Percentiles rank a stretch among this genome's conserved stretches.
Evolutionary conservation across 2,888 invertebrate species (phyloP).

Genomic region (Caenorhabditis japonica): DNA sequence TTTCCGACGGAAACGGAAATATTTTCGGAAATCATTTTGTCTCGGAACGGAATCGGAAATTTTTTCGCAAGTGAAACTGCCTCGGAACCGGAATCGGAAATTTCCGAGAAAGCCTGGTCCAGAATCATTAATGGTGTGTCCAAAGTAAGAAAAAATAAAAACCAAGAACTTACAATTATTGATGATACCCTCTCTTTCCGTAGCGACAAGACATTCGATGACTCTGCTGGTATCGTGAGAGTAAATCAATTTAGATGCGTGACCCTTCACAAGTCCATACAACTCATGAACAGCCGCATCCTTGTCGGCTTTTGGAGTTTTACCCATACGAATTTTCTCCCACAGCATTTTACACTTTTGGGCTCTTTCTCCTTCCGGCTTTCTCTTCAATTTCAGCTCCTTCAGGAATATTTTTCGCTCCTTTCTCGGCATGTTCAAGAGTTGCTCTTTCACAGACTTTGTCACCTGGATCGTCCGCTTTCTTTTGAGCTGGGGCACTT

Average conservation of each 20-base stretch:
- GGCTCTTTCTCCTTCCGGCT: conserved; percentile 66
- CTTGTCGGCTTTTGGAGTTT: conserved; percentile 66
- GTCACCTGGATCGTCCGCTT: conserved; percentile 47
- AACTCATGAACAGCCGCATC: conserved; percentile 61
- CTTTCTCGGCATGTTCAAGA: conserved; percentile 68
- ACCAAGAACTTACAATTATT: conserved; percentile 55
- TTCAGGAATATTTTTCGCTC: conserved; percentile 69
- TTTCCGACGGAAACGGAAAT: too few species aligned
- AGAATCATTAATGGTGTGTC: too few species aligned
- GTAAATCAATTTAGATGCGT: conserved; percentile 77
- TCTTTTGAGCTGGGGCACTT: conserved; percentile 38
- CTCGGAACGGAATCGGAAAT: too few species aligned
- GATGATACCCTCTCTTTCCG: conserved; percentile 77
- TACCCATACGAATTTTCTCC: conserved; percentile 70
- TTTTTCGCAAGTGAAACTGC: too few species aligned
- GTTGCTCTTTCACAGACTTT: conserved; percentile 72
- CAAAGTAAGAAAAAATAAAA: too few species aligned
- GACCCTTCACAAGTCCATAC: conserved; percentile 76
- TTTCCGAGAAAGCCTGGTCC: too few species aligned
- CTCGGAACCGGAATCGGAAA: too few species aligned
- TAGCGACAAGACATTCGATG: conserved; percentile 88
- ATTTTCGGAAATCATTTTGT: too few species aligned
- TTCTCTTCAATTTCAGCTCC: conserved; percentile 65
- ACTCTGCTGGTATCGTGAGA: conserved; percentile 88
- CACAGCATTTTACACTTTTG: conserved; percentile 68